phyloP scores from a whole-genome alignment of 2,888 invertebrate species.

The Campoplex nolae region DNA sequence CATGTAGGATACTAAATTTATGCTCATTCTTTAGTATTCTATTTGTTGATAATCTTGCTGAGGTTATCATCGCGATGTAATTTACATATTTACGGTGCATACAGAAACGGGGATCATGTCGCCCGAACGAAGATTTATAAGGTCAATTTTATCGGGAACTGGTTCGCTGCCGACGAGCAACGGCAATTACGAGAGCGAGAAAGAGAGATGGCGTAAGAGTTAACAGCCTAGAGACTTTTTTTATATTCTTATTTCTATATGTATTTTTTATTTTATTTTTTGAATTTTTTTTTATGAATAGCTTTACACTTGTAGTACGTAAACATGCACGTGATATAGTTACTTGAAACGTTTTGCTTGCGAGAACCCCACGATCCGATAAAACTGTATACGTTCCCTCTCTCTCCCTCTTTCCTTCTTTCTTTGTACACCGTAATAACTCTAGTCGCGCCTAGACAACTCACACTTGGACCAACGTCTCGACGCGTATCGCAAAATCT shows the following conservation, averaged over 20 bases:
- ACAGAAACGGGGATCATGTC: conserved; percentile 50
- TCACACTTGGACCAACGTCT: conserved; percentile 50
- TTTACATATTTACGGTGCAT: conserved; percentile 63
- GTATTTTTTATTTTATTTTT: conserved; percentile 5
- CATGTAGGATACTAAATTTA: background rate
- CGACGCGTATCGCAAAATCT: background rate
- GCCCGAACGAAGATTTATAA: conserved; percentile 67
- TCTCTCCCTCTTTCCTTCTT: conserved; percentile 4
- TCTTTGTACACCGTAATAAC: conserved; percentile 51
- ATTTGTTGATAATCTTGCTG: conserved; percentile 57
- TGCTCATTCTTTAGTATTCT: conserved; percentile 26
- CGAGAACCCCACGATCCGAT: conserved; percentile 60
- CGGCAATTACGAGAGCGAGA: conserved; percentile 63
- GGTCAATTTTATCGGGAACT: conserved; percentile 71
- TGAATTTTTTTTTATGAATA: conserved; percentile 40
- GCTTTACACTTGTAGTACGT: conserved; percentile 61
- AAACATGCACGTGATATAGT: conserved; percentile 47
- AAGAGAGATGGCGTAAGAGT: conserved; percentile 53
- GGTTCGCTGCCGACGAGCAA: conserved; percentile 67
- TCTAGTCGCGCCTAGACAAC: conserved; percentile 53
- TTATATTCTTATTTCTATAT: background rate
- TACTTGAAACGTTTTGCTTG: conserved; percentile 54
- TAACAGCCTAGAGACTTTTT: conserved; percentile 52
- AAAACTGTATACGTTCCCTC: conserved; percentile 37
- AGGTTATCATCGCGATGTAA: conserved; percentile 64